A percentile compares a stretch with the other conserved stretches of the same genome.
phyloP scores from a whole-genome alignment of 1,140 invertebrate species.

The Propsilocerus akamusi region DNA sequence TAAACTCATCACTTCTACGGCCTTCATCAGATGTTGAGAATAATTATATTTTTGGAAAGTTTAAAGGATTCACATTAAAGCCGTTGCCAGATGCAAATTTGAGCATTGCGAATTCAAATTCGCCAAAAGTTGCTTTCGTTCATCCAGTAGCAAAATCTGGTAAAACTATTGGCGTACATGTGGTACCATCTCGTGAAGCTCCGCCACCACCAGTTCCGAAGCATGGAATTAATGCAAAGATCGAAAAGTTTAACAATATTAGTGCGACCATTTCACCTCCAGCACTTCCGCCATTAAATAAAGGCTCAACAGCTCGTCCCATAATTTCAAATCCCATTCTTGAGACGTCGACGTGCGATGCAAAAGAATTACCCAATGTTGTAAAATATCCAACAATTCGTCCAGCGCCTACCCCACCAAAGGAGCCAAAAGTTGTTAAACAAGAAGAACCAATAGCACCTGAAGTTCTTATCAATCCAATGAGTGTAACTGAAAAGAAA shows the following conservation, averaged over 20 bases:
- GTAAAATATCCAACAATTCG: constrained; percentile 31
- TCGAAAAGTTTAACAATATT: background rate
- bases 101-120: constrained; percentile 15
- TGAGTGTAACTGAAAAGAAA: constrained; percentile 22
- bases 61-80: constrained; percentile 62
- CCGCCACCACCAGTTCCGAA: constrained; percentile 16
- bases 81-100: constrained; percentile 30
- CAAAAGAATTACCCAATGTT: constrained; percentile 41
- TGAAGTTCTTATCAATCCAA: constrained; percentile 16
- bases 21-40: constrained; percentile 30
- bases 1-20: constrained; percentile 34
- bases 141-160: constrained; percentile 16
- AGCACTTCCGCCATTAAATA: constrained; percentile 31
- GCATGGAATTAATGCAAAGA: background rate
- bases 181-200: constrained; percentile 15
- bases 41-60: constrained; percentile 58
- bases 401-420: constrained; percentile 31
- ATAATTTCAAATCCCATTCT: constrained; percentile 62
- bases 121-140: constrained; percentile 22
- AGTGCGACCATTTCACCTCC: constrained; percentile 17
- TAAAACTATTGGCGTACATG: background rate
- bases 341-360: constrained; percentile 57
- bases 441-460: constrained; percentile 9
- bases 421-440: constrained; percentile 13
- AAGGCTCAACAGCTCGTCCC: constrained; percentile 32